Percentiles rank a stretch among this genome's conserved stretches.
Conservation (phyloP, 1,140 invertebrate species). For the Littorina saxatilis region DNA sequence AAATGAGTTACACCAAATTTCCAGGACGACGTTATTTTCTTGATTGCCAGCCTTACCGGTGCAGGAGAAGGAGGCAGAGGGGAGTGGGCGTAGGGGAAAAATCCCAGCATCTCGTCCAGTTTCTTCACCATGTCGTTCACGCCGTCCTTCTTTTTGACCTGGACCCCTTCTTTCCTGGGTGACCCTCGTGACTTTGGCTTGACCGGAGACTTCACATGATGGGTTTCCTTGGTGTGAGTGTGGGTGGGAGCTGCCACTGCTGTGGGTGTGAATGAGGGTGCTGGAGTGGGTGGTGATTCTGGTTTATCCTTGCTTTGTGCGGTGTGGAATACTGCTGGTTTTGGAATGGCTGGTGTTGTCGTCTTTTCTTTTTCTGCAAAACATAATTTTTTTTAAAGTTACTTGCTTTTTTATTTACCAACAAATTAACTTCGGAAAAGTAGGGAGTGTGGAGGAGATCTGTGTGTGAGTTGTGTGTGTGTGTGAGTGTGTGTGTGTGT, state of each 20-base stretch:
- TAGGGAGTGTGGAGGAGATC: too few species aligned
- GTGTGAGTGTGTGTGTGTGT: too few species aligned
- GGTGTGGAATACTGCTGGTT: too few species aligned
- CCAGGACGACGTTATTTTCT: too few species aligned
- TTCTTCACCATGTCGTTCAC: not conserved
- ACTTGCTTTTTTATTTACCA: too few species aligned
- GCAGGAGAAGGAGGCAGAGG: not conserved
- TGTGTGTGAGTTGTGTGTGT: too few species aligned
- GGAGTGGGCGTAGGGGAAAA: not conserved
- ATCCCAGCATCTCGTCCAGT: not conserved
- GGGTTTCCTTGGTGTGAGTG: not conserved
- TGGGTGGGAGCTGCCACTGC: not conserved
- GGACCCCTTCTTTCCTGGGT: not conserved
- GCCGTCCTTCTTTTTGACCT: not conserved
- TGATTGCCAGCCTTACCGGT: not conserved
- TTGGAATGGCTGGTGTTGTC: too few species aligned
- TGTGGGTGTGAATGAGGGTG: not conserved
- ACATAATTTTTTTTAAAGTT: too few species aligned
- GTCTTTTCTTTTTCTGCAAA: too few species aligned
- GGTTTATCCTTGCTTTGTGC: too few species aligned
- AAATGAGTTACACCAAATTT: too few species aligned
- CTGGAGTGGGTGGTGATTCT: not conserved
- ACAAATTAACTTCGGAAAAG: too few species aligned
- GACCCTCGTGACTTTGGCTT: not conserved
- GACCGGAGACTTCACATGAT: not conserved